Evolutionary conservation across 2,888 invertebrate genomes (phyloP), one percentile per base, ranked within the genome.

Genomic region (Drosophila helvetica): DNA sequence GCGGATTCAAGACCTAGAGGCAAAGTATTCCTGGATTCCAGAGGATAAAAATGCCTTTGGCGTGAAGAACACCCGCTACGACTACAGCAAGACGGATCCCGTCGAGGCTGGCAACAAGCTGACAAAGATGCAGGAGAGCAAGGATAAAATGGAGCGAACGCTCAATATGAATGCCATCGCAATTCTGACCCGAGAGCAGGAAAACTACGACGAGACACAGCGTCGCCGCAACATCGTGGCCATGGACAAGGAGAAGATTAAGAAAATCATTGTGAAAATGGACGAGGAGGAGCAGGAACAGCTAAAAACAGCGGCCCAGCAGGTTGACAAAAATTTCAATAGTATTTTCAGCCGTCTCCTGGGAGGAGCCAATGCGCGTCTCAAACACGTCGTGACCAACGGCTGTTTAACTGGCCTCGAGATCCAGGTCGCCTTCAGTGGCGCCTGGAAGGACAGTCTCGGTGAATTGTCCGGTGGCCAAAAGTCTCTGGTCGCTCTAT

Each of bases 391-490:
- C 1, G 81, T 86, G 51, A 86, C 89, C 27, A 79, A 84, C 42
- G 89, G 88, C 19, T 79, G 87, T 8, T 93, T 98, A 2, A 96
- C 97, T 61, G 99, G 99, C 0, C 93, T 99, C 0, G 98, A 98
- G 93, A 96, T 96, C 15, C 96, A 96, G 91, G 97, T 99, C 7
- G 97, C 96, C 1, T 97, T 99, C 92, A 98, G 98, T 89, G 95
- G 95, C 71, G 94, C 96, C 2, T 99, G 98, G 98, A 99, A 99
- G 92, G 99, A 99, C 75, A 97, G 97, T 3, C 93, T 99, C 64
- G 95, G 95, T 67, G 99, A 99, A 93, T 93, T 99, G 79, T 98
- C 98, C 71, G 99, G 99, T 69, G 99, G 99, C 0, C 98, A 99
- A 92, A 94, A 98, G 81, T 98, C 99, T 9, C 93, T 99, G 70